Base-by-base conservation (phyloP, 2,888 invertebrate genomes). In the Rhaphigaster nebulosa region DNA sequence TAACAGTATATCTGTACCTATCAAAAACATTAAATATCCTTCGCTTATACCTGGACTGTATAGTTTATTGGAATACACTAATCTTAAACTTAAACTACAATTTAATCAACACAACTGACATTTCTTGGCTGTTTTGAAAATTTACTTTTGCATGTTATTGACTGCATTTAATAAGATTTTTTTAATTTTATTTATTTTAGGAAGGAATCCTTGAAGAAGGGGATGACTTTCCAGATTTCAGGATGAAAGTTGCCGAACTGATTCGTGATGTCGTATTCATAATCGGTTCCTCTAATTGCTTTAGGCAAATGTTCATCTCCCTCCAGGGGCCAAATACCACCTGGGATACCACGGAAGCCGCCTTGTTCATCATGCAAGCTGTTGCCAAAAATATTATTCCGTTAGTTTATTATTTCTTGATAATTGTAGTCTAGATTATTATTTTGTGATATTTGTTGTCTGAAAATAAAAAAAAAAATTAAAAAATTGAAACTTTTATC, bases 221-320 rank as follows among this genome's bases (percentile, higher is more conserved):
- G 0, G 98, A 98, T 93, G 97, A 97, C 93, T 98, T 99, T 95
- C 95, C 95, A 91, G 97, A 97, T 92, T 97, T 97, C 94, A 96
- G 99, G 92, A 94, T 95, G 92, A 96, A 98, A 93, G 98, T 98
- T 34, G 97, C 97, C 54, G 99, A 99, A 93, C 94, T 99, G 91
- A 97, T 99, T 92, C 98, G 98, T 94, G 99, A 99, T 93, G 98
- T 99, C 87, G 98, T 98, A 80, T 99, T 99, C 94, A 97, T 99
- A 90, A 97, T 99, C 92, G 98, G 99, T 2, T 98, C 98, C 54
- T 97, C 97, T 91, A 96, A 97, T 56, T 98, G 98, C 93, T 98
- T 99, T 94, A 95, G 97, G 90, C 98, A 98, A 95, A 98, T 98
- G 97, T 97, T 97, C 93, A 94, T 96, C 0, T 95, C 96, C 90